Evolutionary conservation across 2,888 invertebrate genomes (phyloP), one percentile per base, ranked within the genome.

Genomic region (Eilema depressum): DNA sequence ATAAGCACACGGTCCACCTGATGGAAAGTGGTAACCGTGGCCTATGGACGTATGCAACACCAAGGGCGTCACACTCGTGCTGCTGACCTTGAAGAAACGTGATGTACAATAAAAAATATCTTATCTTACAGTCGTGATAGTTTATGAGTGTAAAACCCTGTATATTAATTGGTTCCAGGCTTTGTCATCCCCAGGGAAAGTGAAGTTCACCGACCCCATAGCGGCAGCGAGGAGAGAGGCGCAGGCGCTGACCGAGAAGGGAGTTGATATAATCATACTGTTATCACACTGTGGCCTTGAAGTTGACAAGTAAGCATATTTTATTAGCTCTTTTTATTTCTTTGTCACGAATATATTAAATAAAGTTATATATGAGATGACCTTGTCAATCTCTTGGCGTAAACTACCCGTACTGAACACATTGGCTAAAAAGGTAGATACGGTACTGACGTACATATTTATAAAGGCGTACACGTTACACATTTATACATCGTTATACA

Each of bases 201-300:
- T 98, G 17, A 95, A 91, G 73, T 97, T 98, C 85, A 93, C 96
- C 1, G 96, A 97, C 83, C 98, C 97, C 77, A 95, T 96, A 12
- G 95, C 95, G 68, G 95, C 97, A 3, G 96, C 97, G 2, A 96
- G 95, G 66, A 91, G 94, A 3, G 97, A 98, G 91, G 97, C 97
- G 0, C 85, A 94, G 71, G 90, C 93, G 63, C 85, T 98, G 30
- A 94, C 92, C 20, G 92, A 95, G 20, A 92, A 96, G 81, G 97
- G 97, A 0, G 96, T 98, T 3, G 96, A 98, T 76, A 98, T 98
- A 62, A 97, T 98, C 72, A 96, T 98, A 67, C 97, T 97, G 0
- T 91, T 98, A 17, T 98, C 98, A 0, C 98, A 98, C 87, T 97
- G 97, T 74, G 98, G 98, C 1, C 96, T 97, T 66, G 95, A 96